Percentiles rank a stretch among this genome's conserved stretches.
These are phyloP conservation scores for Eupeodes latifasciatus DNA, from an alignment of 2,888 invertebrate species.

Conservation along the genomic window DNA sequence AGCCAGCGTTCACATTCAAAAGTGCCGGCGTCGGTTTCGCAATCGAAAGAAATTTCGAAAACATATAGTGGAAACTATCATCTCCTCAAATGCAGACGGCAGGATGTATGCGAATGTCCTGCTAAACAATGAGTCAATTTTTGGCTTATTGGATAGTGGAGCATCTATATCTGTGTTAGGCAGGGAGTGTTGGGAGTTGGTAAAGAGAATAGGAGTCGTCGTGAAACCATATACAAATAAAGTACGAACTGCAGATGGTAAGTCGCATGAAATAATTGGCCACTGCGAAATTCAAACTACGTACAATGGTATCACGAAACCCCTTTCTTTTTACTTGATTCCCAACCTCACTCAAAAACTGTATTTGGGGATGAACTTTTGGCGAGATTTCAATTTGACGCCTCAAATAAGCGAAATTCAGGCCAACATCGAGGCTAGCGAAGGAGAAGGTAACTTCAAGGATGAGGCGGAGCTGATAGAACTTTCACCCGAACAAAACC, in stretches of 20 bases:
- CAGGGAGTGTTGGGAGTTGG: background rate
- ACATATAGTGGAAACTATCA: no score
- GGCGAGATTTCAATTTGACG: background rate
- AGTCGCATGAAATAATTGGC: background rate
- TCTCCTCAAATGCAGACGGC: no score
- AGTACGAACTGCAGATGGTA: background rate
- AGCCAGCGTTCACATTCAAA: no score
- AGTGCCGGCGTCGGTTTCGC: no score
- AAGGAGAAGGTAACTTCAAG: background rate
- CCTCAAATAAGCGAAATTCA: background rate
- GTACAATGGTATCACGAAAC: background rate
- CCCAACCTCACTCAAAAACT: constrained; percentile 8
- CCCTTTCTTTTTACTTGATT: background rate
- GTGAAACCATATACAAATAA: background rate
- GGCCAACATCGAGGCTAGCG: background rate
- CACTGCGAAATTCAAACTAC: background rate
- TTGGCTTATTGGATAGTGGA: no score
- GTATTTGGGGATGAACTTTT: background rate
- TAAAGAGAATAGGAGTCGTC: background rate
- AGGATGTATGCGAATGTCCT: no score
- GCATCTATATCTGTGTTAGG: no score
- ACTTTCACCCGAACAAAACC: background rate
- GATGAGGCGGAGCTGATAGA: background rate
- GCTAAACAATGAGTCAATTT: no score
- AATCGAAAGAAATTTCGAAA: no score